Evolutionary conservation across 2,113 vertebrate species (phyloP).

Genomic region (Indri indri): DNA sequence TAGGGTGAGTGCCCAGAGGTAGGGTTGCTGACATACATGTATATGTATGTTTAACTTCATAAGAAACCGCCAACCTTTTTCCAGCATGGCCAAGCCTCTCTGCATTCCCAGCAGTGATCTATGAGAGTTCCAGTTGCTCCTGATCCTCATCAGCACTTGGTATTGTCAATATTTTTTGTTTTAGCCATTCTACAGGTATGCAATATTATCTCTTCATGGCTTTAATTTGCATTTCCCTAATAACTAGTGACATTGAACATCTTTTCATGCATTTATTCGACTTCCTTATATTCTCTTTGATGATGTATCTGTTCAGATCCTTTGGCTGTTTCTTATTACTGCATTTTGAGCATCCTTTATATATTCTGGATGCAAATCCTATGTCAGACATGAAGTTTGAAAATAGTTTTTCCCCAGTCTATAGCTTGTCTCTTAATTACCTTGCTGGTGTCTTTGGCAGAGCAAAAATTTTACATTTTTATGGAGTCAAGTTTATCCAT

Average conservation of each 20-base stretch:
- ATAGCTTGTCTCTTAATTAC: constrained; percentile 4
- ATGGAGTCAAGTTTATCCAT: not conserved
- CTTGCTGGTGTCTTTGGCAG: not conserved
- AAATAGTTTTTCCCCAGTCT: not conserved
- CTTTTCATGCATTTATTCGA: not conserved
- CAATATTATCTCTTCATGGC: not conserved
- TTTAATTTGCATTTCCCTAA: not conserved
- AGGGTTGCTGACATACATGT: not conserved
- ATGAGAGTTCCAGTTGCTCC: not conserved
- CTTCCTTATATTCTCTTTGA: not conserved
- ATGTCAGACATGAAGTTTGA: not conserved
- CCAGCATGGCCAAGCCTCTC: not conserved
- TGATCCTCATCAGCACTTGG: not conserved
- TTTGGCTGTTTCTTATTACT: not conserved
- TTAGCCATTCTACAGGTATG: not conserved
- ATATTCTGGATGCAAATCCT: not conserved
- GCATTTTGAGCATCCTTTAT: not conserved
- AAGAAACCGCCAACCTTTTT: not conserved
- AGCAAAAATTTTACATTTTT: not conserved
- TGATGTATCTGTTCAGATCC: not conserved
- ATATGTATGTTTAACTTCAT: not conserved
- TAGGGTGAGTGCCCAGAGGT: not conserved
- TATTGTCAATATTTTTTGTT: not conserved
- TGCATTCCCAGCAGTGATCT: not conserved
- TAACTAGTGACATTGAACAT: not conserved